phyloP scores from a whole-genome alignment of 2,888 invertebrate genomes.

The Tuberolachnus salignus region DNA sequence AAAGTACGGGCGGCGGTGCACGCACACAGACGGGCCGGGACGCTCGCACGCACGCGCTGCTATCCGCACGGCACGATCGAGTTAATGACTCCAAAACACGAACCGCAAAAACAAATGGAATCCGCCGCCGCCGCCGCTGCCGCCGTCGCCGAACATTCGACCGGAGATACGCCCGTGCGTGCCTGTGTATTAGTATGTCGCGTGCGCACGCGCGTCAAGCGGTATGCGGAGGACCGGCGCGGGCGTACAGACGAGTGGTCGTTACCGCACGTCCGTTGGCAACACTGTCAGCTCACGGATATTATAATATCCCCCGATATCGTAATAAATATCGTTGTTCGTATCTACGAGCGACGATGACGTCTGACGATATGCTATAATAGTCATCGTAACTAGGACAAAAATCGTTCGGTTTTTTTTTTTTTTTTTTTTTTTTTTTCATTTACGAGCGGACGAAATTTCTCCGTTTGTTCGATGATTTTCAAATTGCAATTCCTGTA shows the following conservation, averaged over 20 bases:
- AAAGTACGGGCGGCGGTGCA: no score
- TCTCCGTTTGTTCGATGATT: no score
- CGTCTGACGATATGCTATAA: no score
- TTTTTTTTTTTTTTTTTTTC: no score
- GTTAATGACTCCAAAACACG: constrained; percentile 51
- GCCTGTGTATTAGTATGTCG: constrained; percentile 1
- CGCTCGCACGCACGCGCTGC: not conserved
- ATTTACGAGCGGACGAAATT: no score
- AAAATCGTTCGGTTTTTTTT: no score
- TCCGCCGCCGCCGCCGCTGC: constrained; percentile 25
- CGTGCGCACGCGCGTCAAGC: not conserved
- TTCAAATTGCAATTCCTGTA: no score
- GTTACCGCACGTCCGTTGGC: not conserved
- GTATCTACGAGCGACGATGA: no score
- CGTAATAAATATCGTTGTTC: no score
- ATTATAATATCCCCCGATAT: not conserved
- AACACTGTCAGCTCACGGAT: no score
- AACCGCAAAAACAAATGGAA: constrained; percentile 39
- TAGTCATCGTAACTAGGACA: no score
- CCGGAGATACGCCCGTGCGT: constrained; percentile 46
- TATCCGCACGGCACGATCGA: not conserved
- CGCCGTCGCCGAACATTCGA: constrained; percentile 14
- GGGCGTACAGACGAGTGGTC: not conserved
- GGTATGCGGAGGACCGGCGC: not conserved
- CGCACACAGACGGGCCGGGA: not conserved